These are phyloP conservation scores for Petrosia ficiformis DNA, from an alignment of 37 sponge, comb jelly and placozoan genomes.

Conservation along the genomic window DNA sequence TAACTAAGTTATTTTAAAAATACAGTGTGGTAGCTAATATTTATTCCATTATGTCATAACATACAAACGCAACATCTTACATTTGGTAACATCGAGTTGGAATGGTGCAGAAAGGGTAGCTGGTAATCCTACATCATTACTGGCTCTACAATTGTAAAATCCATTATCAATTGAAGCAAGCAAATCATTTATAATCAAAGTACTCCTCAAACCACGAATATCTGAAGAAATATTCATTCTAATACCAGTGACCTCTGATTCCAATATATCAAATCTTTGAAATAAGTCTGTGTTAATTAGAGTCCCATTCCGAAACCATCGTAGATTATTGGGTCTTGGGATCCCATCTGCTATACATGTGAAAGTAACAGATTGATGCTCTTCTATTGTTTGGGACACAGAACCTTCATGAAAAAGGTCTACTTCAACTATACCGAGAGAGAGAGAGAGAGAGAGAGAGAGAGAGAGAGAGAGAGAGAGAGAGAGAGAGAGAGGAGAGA, in stretches of 20 bases:
- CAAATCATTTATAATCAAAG: neutral
- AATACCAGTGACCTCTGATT: neutral
- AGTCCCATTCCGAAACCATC: neutral
- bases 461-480: constrained; percentile 42
- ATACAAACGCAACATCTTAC: neutral
- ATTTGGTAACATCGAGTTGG: neutral
- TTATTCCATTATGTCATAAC: too few relatives aligned
- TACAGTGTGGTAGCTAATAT: too few relatives aligned
- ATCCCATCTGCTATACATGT: neutral
- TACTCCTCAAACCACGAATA: neutral
- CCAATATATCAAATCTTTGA: neutral
- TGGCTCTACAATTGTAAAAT: neutral
- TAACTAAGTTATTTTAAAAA: too few relatives aligned
- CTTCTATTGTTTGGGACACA: neutral
- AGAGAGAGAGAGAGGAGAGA: neutral
- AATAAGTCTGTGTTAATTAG: neutral
- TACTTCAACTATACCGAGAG: too few relatives aligned
- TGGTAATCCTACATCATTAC: neutral
- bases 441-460: constrained; percentile 34
- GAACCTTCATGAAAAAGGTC: too few relatives aligned
- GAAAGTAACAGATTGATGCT: neutral
- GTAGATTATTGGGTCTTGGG: neutral
- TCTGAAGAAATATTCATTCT: neutral
- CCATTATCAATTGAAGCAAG: neutral
- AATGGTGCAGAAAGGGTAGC: neutral